Conservation (phyloP, 2,888 invertebrate genomes). For the Chymomyza caudatula region DNA sequence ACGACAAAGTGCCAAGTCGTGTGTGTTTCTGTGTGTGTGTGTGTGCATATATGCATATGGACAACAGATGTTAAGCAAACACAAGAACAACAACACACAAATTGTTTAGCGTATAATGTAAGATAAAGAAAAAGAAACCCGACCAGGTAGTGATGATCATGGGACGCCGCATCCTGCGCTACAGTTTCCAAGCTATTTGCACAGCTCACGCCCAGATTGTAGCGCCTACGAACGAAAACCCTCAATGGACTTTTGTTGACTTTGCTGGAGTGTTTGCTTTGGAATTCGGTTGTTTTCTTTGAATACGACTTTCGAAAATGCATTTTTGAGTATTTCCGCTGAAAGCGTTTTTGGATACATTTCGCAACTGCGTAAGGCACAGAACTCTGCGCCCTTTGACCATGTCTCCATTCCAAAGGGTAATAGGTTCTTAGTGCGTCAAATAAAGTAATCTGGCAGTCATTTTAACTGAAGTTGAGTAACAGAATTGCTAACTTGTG, state of each 20-base stretch:
- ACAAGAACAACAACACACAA: constrained; percentile 34
- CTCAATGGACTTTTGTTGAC: neutral
- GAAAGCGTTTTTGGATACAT: too few relatives aligned
- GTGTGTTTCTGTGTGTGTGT: neutral
- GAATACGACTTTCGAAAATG: neutral
- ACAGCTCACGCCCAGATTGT: neutral
- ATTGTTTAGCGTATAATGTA: constrained; percentile 11
- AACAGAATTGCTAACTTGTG: too few relatives aligned
- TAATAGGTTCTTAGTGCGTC: too few relatives aligned
- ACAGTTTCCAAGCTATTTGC: neutral
- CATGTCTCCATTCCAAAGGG: too few relatives aligned
- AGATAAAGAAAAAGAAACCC: constrained; percentile 15
- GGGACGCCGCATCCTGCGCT: neutral
- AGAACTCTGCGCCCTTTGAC: too few relatives aligned
- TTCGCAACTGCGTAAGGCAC: too few relatives aligned
- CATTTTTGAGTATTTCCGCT: neutral
- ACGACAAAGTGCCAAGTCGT: constrained; percentile 31
- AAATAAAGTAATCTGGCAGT: too few relatives aligned
- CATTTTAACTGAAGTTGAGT: too few relatives aligned
- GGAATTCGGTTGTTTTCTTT: neutral
- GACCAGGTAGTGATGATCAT: constrained; percentile 31
- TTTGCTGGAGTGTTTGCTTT: neutral
- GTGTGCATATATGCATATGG: constrained; percentile 52
- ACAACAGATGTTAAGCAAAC: constrained; percentile 62
- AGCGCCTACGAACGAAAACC: neutral